A percentile compares a stretch with the other conserved stretches of the same genome.
Conservation (phyloP, 2,113 vertebrate species). For the Daboia siamensis region DNA sequence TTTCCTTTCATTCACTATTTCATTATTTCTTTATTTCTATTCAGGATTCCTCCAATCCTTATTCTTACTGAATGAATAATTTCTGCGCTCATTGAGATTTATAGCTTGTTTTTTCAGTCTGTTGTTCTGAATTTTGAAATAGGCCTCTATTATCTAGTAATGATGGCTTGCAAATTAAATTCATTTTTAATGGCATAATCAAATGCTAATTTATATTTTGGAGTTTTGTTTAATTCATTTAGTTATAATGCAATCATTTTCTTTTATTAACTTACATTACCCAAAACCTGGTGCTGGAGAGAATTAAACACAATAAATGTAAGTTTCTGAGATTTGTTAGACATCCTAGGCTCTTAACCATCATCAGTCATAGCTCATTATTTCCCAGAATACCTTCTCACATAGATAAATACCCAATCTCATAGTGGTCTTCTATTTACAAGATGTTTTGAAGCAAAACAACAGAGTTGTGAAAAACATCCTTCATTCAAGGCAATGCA, state of each 20-base stretch:
- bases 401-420: neutral
- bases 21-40: slow-evolving; percentile 62
- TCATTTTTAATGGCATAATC: slow-evolving; percentile 75
- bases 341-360: neutral
- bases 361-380: neutral
- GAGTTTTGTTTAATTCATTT: slow-evolving; percentile 77
- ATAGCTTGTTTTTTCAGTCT: slow-evolving; percentile 60
- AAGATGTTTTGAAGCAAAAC: neutral
- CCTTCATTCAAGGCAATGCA: neutral
- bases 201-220: slow-evolving; percentile 82
- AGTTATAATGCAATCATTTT: slow-evolving; percentile 69
- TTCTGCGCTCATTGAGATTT: slow-evolving; percentile 73
- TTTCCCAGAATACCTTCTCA: neutral
- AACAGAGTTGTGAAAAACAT: neutral
- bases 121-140: slow-evolving; percentile 69
- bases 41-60: slow-evolving; percentile 64
- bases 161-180: slow-evolving; percentile 77
- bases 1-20: slow-evolving; percentile 53
- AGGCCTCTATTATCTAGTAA: slow-evolving; percentile 77
- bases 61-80: slow-evolving; percentile 69
- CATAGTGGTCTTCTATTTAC: neutral
- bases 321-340: slow-evolving; percentile 60
- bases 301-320: neutral
- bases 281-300: slow-evolving; percentile 7
- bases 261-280: slow-evolving; percentile 68